phyloP scores from a whole-genome alignment of 2,888 invertebrate species.

The Deroplatys truncata region DNA sequence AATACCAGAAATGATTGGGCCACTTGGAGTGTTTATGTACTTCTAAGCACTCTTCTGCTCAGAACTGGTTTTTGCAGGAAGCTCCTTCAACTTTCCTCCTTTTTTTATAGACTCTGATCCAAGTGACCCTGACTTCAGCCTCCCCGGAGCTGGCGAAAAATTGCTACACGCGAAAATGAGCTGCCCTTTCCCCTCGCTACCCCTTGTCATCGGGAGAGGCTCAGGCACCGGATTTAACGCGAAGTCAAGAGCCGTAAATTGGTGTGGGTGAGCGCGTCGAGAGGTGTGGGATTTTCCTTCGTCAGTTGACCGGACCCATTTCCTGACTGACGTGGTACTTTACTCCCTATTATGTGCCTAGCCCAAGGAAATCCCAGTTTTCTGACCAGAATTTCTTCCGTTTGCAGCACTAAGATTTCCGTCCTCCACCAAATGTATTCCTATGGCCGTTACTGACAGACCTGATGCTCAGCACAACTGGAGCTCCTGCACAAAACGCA shows the following conservation, averaged over 20 bases:
- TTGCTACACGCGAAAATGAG: neutral
- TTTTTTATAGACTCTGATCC: neutral
- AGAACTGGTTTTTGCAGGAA: neutral
- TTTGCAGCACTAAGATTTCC: neutral
- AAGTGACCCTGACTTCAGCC: neutral
- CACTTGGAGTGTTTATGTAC: neutral
- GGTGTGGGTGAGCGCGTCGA: neutral
- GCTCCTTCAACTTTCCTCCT: neutral
- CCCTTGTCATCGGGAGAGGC: neutral
- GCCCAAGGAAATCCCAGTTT: neutral
- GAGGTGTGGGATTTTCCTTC: neutral
- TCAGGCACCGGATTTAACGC: neutral
- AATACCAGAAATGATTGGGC: neutral
- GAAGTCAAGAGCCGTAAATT: neutral
- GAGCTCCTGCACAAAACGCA: no score
- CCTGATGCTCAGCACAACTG: no score
- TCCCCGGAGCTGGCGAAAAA: neutral
- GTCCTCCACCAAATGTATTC: neutral
- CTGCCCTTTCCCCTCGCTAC: neutral
- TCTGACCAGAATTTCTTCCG: neutral
- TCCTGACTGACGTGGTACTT: neutral
- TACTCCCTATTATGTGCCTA: neutral
- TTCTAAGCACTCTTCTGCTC: neutral
- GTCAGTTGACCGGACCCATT: neutral
- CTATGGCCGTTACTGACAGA: neutral